Percentiles rank a stretch among this genome's conserved stretches.
phyloP scores from a whole-genome alignment of 2,888 invertebrate species.

The Tetranychus truncatus region DNA sequence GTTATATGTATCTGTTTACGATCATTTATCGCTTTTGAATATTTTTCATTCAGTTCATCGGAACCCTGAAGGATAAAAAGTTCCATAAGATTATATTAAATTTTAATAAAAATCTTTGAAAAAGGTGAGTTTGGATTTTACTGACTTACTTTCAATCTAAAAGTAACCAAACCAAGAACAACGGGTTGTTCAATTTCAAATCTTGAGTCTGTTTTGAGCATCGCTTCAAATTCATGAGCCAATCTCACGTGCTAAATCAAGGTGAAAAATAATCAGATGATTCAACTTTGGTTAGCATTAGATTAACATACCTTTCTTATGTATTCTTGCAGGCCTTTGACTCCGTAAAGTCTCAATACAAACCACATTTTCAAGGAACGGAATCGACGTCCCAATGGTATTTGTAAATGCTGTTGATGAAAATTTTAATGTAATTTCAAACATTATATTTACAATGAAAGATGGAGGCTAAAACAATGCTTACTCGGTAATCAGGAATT shows the following conservation, averaged over 20 bases:
- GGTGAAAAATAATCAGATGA: background rate
- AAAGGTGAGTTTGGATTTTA: background rate
- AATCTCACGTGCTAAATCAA: conserved; percentile 50
- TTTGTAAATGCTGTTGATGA: conserved; percentile 68
- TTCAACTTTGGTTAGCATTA: background rate
- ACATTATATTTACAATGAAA: background rate
- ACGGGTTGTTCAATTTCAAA: conserved; percentile 86
- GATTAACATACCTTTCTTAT: conserved; percentile 47
- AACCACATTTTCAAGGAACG: conserved; percentile 93
- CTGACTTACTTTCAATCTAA: conserved; percentile 52
- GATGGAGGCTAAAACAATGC: conserved; percentile 7
- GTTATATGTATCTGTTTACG: conserved; percentile 61
- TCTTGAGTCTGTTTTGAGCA: conserved; percentile 58
- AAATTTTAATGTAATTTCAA: background rate
- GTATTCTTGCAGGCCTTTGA: conserved; percentile 77
- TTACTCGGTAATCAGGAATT: conserved; percentile 42
- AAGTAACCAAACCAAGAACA: conserved; percentile 64
- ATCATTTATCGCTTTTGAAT: conserved; percentile 66
- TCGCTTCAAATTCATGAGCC: conserved; percentile 68
- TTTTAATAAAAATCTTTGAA: background rate
- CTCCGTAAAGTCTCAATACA: conserved; percentile 78
- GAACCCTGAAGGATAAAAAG: conserved; percentile 27
- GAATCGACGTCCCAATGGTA: conserved; percentile 82
- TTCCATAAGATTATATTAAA: background rate
- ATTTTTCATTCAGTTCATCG: conserved; percentile 60